phyloP scores from a whole-genome alignment of 2,888 invertebrate species.

The Aphidius colemani region DNA sequence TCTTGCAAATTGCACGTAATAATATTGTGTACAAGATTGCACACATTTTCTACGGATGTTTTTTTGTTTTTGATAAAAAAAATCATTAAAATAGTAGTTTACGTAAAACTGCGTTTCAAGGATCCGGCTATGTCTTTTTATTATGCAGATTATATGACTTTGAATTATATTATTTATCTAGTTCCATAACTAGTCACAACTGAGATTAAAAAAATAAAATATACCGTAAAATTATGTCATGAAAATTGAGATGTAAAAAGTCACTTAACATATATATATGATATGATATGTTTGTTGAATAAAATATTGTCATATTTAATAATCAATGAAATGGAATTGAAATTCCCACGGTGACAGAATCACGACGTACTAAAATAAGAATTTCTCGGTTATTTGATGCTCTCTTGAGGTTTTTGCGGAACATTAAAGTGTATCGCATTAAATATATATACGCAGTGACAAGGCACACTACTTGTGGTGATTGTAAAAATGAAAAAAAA shows the following conservation, averaged over 20 bases:
- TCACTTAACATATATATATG: neutral
- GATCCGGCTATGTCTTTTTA: no score
- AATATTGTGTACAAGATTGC: no score
- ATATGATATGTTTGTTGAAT: neutral
- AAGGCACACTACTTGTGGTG: neutral
- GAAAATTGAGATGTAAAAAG: no score
- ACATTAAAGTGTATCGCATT: neutral
- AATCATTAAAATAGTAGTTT: no score
- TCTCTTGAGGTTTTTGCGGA: neutral
- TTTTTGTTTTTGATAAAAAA: no score
- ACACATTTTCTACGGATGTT: no score
- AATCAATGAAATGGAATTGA: neutral
- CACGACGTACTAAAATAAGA: no score
- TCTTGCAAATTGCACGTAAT: no score
- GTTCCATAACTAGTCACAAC: neutral
- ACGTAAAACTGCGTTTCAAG: no score
- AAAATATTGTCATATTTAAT: slow-evolving; percentile 1
- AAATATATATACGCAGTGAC: slow-evolving; percentile 12
- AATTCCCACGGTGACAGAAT: neutral
- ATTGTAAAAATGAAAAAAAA: slow-evolving; percentile 2
- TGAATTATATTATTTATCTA: no score
- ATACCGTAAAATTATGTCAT: no score
- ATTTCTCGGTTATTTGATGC: neutral
- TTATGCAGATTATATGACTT: no score
- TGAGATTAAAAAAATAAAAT: neutral